A percentile compares a stretch with the other conserved stretches of the same genome.
Evolutionary conservation across 2,888 invertebrate species (phyloP).

Genomic region (Microctonus brassicae): DNA sequence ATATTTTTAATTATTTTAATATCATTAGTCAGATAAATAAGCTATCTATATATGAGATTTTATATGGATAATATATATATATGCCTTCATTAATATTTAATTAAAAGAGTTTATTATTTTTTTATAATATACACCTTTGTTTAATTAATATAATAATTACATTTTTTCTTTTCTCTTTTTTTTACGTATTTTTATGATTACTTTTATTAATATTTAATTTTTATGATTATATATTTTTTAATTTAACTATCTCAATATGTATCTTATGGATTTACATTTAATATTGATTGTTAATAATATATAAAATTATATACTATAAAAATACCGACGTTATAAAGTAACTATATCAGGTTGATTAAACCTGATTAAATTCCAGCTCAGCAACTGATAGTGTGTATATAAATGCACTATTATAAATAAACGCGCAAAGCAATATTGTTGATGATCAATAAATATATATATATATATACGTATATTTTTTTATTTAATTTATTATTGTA

Average conservation of each 20-base stretch:
- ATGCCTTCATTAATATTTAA: not conserved
- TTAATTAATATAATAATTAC: too few relatives aligned
- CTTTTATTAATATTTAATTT: too few relatives aligned
- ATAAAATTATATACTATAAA: not conserved
- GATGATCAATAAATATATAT: too few relatives aligned
- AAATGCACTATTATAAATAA: not conserved
- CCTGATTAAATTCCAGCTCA: not conserved
- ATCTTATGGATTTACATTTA: too few relatives aligned
- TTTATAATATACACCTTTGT: too few relatives aligned
- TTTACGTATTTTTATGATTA: too few relatives aligned
- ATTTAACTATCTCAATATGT: too few relatives aligned
- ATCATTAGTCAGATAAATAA: slow-evolving; percentile 51
- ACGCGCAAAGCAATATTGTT: not conserved
- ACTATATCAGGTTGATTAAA: not conserved
- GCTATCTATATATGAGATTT: not conserved
- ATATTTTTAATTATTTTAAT: slow-evolving; percentile 62
- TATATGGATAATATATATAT: not conserved
- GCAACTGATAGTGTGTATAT: not conserved
- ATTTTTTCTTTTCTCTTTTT: too few relatives aligned
- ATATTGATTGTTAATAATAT: too few relatives aligned
- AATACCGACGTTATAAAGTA: not conserved
- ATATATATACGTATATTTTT: not conserved
- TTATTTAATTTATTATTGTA: not conserved
- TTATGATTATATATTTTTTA: too few relatives aligned
- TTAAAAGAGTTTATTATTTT: too few relatives aligned